Evolutionary conservation across 1,140 invertebrate genomes (phyloP).

Genomic region (Anastrepha ludens): DNA sequence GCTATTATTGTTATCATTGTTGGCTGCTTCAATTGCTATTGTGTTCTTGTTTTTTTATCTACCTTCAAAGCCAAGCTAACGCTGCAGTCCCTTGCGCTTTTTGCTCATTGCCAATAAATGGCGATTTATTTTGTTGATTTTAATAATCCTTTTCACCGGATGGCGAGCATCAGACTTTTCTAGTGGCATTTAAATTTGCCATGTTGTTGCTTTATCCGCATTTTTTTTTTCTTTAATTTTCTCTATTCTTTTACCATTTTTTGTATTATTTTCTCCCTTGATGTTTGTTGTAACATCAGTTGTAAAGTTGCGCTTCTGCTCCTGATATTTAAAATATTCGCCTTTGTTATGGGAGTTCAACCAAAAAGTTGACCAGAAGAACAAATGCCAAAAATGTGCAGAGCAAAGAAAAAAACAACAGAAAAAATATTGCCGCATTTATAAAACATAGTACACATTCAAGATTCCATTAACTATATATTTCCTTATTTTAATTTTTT

Average conservation of each 20-base stretch:
- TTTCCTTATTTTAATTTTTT: too few species aligned
- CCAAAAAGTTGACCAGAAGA: too few species aligned
- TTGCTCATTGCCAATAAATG: conserved; percentile 64
- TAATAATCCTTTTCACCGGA: background rate
- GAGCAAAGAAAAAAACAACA: too few species aligned
- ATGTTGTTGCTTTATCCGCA: background rate
- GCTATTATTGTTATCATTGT: background rate
- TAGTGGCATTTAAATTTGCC: background rate
- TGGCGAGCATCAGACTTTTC: background rate
- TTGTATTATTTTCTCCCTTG: background rate
- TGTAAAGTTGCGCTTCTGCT: background rate
- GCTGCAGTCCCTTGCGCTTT: background rate
- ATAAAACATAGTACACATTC: too few species aligned
- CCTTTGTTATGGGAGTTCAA: too few species aligned
- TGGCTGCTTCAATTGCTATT: background rate
- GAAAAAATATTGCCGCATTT: too few species aligned
- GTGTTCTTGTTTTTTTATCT: background rate
- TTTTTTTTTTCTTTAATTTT: background rate
- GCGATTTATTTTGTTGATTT: conserved; percentile 68
- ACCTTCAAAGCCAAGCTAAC: too few species aligned
- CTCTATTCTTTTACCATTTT: background rate
- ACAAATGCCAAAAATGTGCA: too few species aligned
- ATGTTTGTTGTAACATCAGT: background rate
- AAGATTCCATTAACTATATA: too few species aligned
- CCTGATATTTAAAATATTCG: conserved; percentile 1